Evolutionary conservation across 2,888 invertebrate genomes (phyloP).

Genomic region (Philaethria dido): DNA sequence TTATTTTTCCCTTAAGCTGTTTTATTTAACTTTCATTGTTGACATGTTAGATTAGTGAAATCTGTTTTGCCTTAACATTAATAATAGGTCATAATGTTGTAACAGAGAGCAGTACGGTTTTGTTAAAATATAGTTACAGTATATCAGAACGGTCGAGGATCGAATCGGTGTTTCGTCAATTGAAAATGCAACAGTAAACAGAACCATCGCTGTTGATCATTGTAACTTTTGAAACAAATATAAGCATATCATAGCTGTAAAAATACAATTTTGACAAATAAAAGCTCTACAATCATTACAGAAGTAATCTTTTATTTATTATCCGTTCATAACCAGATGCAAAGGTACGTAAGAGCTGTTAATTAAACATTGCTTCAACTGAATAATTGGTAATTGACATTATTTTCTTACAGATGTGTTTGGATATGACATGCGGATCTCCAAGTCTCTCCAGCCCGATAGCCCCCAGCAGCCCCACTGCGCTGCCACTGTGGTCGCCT

Average conservation of each 20-base stretch:
- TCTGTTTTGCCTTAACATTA: slow-evolving; percentile 83
- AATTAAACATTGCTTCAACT: background rate
- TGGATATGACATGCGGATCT: slow-evolving; percentile 73
- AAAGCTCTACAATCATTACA: slow-evolving; percentile 87
- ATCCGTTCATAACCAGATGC: slow-evolving; percentile 15
- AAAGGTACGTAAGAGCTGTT: slow-evolving; percentile 51
- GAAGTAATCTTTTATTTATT: slow-evolving; percentile 61
- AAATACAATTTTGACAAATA: slow-evolving; percentile 92
- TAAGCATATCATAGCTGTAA: slow-evolving; percentile 97
- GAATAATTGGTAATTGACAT: background rate
- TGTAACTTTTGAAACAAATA: slow-evolving; percentile 88
- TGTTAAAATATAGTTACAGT: slow-evolving; percentile 74
- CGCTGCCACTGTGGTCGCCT: slow-evolving; percentile 76
- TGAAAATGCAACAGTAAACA: slow-evolving; percentile 70
- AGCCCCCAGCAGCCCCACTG: slow-evolving; percentile 66
- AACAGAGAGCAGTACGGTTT: slow-evolving; percentile 77
- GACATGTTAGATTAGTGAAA: slow-evolving; percentile 81
- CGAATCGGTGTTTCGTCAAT: slow-evolving; percentile 78
- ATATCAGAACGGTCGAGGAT: slow-evolving; percentile 69
- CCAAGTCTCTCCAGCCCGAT: slow-evolving; percentile 64
- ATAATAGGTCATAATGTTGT: slow-evolving; percentile 77
- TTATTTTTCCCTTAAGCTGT: slow-evolving; percentile 71
- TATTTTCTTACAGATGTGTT: slow-evolving; percentile 69
- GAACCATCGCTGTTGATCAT: slow-evolving; percentile 84
- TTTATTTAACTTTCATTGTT: slow-evolving; percentile 83